Base-by-base conservation (phyloP, 2,797 vertebrate species). In the Limosa lapponica region DNA sequence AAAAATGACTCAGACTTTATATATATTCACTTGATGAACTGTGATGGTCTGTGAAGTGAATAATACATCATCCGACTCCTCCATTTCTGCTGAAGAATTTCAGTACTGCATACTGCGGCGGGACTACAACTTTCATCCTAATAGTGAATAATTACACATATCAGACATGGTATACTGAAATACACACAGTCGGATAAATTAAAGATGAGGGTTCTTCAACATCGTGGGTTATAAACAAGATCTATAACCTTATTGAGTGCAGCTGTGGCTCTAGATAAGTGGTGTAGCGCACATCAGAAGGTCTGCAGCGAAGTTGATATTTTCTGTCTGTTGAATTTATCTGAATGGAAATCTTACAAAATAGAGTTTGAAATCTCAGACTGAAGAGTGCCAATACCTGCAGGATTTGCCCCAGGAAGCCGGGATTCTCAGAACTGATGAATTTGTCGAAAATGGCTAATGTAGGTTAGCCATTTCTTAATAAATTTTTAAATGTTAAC, bases 21-120 rank as follows among this genome's bases (percentile, higher is more conserved):
- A 94, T 96, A 92, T 95, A 96, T 88, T 94, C 77, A 62, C 58
- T 96, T 95, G 91, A 96, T 94, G 86, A 95, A 93, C 90, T 94
- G 64, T 95, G 93, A 93, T 95, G 71, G 69, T 79, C 92, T 89
- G 5, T 96, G 83, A 95, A 96, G 86, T 94, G 94, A 94, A 96
- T 95, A 96, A 96, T 96, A 80, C 61, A 96, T 96, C 95, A 97
- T 87, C 85, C 0, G 0, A 87, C 70, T 96, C 59, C 34, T 94
- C 64, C 65, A 90, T 92, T 96, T 95, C 93, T 94, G 61, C 66
- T 82, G 91, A 89, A 83, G 90, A 73, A 95, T 95, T 96, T 94
- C 78, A 79, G 92, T 87, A 65, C 67, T 91, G 85, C 71, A 30
- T 72, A 84, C 55, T 95, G 82, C 77, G 86, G 73, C 80, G 59